Evolutionary conservation across 2,888 invertebrate species (phyloP).

Genomic region (Andrena hattorfiana): DNA sequence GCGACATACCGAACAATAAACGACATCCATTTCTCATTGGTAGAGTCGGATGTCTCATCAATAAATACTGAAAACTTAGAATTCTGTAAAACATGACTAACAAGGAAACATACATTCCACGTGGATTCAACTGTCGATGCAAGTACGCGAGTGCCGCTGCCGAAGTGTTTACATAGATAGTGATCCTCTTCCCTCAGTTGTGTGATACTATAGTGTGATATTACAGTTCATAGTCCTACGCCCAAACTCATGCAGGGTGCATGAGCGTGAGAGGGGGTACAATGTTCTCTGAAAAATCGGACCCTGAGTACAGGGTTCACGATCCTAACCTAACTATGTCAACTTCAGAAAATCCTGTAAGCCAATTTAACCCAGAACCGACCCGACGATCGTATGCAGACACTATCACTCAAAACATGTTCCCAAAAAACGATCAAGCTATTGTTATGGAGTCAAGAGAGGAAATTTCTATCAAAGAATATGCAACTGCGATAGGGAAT

Average conservation of each 20-base stretch:
- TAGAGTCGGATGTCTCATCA: no score
- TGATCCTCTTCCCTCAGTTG: no score
- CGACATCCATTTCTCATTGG: no score
- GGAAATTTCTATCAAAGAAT: neutral
- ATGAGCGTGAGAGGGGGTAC: no score
- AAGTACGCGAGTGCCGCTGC: neutral
- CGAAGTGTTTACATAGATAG: neutral
- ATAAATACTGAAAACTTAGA: no score
- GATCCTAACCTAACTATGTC: neutral
- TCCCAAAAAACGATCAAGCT: constrained; percentile 4
- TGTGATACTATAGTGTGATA: no score
- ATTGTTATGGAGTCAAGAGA: neutral
- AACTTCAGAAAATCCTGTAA: neutral
- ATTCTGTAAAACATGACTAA: no score
- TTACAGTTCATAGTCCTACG: neutral
- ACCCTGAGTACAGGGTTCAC: neutral
- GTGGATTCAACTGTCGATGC: no score
- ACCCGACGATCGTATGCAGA: neutral
- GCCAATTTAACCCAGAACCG: neutral
- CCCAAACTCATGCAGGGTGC: neutral
- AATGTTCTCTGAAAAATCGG: neutral
- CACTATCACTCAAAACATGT: neutral
- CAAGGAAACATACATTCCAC: no score
- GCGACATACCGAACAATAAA: no score
- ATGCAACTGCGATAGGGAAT: neutral